phyloP scores from a whole-genome alignment of 2,888 invertebrate genomes.

The Operophtera brumata region DNA sequence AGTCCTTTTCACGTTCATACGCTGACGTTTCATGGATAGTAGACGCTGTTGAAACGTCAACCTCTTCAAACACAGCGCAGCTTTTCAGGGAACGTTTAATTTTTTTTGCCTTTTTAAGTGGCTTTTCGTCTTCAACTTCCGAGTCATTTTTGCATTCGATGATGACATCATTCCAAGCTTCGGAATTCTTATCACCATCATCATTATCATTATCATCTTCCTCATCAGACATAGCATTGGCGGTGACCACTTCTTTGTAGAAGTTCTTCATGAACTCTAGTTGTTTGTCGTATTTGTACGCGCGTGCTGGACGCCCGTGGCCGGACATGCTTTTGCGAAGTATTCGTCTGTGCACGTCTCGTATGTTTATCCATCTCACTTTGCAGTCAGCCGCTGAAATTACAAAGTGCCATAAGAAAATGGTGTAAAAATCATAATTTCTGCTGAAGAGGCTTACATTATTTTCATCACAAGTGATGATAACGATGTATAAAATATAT shows the following conservation, averaged over 20 bases:
- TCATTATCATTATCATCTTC: slow-evolving; percentile 42
- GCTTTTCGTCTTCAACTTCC: slow-evolving; percentile 42
- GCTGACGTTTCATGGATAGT: slow-evolving; percentile 39
- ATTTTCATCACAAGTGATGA: too few species aligned
- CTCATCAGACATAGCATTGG: slow-evolving; percentile 38
- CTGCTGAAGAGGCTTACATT: neutral
- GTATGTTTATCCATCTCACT: slow-evolving; percentile 71
- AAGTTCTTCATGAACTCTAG: slow-evolving; percentile 61
- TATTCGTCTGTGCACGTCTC: slow-evolving; percentile 68
- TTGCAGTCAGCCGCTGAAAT: slow-evolving; percentile 69
- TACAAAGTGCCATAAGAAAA: neutral
- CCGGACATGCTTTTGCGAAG: slow-evolving; percentile 48
- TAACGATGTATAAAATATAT: too few species aligned
- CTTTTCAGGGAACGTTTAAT: slow-evolving; percentile 37
- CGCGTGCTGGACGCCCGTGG: slow-evolving; percentile 39
- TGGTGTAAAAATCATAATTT: too few species aligned
- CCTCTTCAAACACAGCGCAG: slow-evolving; percentile 36
- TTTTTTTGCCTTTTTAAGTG: slow-evolving; percentile 29
- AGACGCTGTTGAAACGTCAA: slow-evolving; percentile 32
- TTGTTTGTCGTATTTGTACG: slow-evolving; percentile 66
- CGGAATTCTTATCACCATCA: slow-evolving; percentile 6
- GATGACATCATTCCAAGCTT: slow-evolving; percentile 26
- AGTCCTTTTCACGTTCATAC: slow-evolving; percentile 36
- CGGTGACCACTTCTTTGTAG: slow-evolving; percentile 57
- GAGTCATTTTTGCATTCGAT: slow-evolving; percentile 42